A percentile compares a stretch with the other conserved stretches of the same genome.
Conservation (phyloP, 1,140 invertebrate species). For the Gryllus bimaculatus region DNA sequence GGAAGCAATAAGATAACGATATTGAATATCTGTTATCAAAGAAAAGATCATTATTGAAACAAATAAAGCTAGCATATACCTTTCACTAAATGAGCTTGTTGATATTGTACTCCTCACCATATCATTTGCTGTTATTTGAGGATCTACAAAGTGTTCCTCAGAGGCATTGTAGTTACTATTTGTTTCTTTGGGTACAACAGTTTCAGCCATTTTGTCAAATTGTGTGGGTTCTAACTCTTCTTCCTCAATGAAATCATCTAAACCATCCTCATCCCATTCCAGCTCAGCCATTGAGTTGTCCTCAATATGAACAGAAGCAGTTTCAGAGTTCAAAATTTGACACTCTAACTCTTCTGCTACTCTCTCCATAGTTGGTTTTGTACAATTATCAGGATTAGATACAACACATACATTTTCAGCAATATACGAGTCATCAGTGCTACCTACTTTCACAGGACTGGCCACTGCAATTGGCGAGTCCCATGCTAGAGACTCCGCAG, state of each 20-base stretch:
- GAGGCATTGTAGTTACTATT: background rate
- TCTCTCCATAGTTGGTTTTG: background rate
- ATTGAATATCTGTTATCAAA: background rate
- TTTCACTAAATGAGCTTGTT: slow-evolving; percentile 1
- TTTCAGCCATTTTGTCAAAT: no score
- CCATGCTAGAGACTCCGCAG: slow-evolving; percentile 25
- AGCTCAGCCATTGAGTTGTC: slow-evolving; percentile 29
- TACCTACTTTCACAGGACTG: slow-evolving; percentile 1
- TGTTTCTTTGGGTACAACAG: background rate
- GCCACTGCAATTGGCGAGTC: slow-evolving; percentile 20
- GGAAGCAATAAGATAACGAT: background rate
- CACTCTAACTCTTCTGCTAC: background rate
- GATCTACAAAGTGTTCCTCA: background rate
- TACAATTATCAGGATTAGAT: background rate
- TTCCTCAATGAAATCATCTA: slow-evolving; percentile 23
- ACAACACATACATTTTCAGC: background rate
- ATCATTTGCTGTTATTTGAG: background rate
- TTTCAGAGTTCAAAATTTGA: background rate
- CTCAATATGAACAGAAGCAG: slow-evolving; percentile 18
- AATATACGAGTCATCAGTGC: background rate
- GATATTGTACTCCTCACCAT: background rate
- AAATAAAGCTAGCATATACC: background rate
- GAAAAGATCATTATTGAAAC: background rate
- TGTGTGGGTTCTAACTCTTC: background rate
- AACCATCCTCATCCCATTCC: slow-evolving; percentile 32